Evolutionary conservation across 1,140 invertebrate species (phyloP).

Genomic region (Vanessa atalanta): DNA sequence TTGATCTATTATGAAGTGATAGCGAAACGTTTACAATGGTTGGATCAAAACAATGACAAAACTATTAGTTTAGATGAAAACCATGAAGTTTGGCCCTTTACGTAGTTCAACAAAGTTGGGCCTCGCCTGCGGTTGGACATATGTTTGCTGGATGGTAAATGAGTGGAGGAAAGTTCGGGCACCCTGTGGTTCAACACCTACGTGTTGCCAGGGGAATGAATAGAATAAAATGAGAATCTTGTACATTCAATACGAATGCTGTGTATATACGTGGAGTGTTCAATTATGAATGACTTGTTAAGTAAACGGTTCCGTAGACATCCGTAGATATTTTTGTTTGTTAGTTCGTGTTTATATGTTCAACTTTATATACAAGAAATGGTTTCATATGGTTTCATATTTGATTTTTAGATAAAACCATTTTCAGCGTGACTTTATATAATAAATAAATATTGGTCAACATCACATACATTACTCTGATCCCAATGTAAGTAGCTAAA

Average conservation of each 20-base stretch:
- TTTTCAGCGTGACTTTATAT: too few relatives aligned
- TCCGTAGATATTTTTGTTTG: too few relatives aligned
- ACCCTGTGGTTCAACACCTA: slow-evolving; percentile 15
- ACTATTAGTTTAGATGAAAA: slow-evolving; percentile 11
- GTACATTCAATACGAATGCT: background rate
- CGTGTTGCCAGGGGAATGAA: slow-evolving; percentile 1
- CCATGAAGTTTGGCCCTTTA: slow-evolving; percentile 18
- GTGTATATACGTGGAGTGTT: background rate
- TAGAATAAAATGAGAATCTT: slow-evolving; percentile 1
- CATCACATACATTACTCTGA: too few relatives aligned
- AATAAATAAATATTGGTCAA: too few relatives aligned
- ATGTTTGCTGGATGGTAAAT: slow-evolving; percentile 15
- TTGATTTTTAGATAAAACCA: too few relatives aligned
- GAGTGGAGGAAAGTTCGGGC: slow-evolving; percentile 15
- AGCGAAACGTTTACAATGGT: background rate
- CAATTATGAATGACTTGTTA: background rate
- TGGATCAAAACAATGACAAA: slow-evolving; percentile 12
- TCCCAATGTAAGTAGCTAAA: too few relatives aligned
- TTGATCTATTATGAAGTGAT: background rate
- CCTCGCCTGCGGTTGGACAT: slow-evolving; percentile 12
- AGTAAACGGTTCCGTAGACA: background rate
- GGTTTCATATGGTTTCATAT: too few relatives aligned
- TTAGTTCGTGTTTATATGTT: too few relatives aligned
- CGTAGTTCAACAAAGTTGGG: slow-evolving; percentile 14
- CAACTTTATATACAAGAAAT: too few relatives aligned